Conservation (phyloP, 2,113 vertebrate species). For the Zingel zingel region DNA sequence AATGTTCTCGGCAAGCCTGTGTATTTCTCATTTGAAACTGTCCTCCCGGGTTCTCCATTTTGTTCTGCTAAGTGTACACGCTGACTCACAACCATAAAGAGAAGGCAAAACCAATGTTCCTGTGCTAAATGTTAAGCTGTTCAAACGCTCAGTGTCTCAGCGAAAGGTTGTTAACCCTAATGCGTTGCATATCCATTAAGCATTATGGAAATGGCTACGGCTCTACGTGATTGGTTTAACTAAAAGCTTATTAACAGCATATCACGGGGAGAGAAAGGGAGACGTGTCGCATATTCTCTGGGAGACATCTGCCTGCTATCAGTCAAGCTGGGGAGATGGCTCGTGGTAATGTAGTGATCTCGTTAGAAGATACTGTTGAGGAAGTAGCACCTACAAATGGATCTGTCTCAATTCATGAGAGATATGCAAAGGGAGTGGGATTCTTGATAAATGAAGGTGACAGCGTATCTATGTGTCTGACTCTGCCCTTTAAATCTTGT, state of each 20-base stretch:
- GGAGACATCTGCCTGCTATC: conserved; percentile 68
- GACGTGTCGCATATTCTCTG: conserved; percentile 54
- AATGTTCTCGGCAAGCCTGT: conserved; percentile 42
- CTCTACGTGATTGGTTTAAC: conserved; percentile 77
- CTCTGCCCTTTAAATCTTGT: conserved; percentile 39
- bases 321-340: conserved; percentile 67
- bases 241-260: conserved; percentile 79
- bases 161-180: conserved; percentile 77
- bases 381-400: conserved; percentile 52
- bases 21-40: conserved; percentile 51
- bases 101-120: conserved; percentile 71
- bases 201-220: conserved; percentile 71
- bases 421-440: conserved; percentile 43
- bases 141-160: conserved; percentile 65
- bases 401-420: conserved; percentile 27
- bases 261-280: conserved; percentile 50
- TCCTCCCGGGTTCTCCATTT: conserved; percentile 39
- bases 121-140: conserved; percentile 68
- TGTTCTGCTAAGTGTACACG: conserved; percentile 42
- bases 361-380: conserved; percentile 55
- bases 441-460: conserved; percentile 51
- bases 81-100: conserved; percentile 46
- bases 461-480: conserved; percentile 23
- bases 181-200: conserved; percentile 76
- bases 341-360: conserved; percentile 63